A percentile compares a stretch with the other conserved stretches of the same genome.
These are phyloP conservation scores for Ceratina australensis DNA, from an alignment of 1,140 invertebrate species.

Conservation along the genomic window DNA sequence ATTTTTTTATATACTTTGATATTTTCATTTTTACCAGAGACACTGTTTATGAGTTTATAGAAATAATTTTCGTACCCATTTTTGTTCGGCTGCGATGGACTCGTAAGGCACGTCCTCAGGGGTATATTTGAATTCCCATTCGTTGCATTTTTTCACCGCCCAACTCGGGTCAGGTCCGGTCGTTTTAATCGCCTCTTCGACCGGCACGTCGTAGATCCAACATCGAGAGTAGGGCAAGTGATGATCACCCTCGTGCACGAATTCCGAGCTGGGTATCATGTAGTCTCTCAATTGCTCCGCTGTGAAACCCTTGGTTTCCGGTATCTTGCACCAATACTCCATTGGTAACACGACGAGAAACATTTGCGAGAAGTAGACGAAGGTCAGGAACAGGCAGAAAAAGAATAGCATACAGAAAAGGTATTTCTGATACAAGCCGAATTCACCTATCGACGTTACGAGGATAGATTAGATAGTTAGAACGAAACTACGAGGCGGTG, in stretches of 20 bases:
- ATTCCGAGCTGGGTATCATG: conserved; percentile 45
- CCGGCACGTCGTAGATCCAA: conserved; percentile 58
- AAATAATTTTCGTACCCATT: conserved; percentile 42
- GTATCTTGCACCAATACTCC: conserved; percentile 58
- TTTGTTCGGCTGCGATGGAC: conserved; percentile 48
- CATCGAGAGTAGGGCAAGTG: conserved; percentile 54
- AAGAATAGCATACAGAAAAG: conserved; percentile 51
- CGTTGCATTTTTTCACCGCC: conserved; percentile 54
- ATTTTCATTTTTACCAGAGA: no score
- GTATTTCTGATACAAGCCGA: conserved; percentile 54
- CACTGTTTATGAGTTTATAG: no score
- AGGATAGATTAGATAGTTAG: no score
- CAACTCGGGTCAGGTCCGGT: conserved; percentile 28
- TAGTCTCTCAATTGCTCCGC: conserved; percentile 27
- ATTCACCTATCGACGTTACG: conserved; percentile 42
- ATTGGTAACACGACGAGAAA: conserved; percentile 53
- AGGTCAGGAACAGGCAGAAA: conserved; percentile 50
- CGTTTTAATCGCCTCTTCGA: conserved; percentile 20
- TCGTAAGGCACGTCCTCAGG: conserved; percentile 46
- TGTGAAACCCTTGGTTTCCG: conserved; percentile 8
- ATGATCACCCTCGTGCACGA: conserved; percentile 47
- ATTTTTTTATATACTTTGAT: no score
- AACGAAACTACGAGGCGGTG: no score
- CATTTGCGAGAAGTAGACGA: conserved; percentile 57
- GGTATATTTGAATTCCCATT: conserved; percentile 57